Base-by-base conservation (phyloP, 2,113 vertebrate genomes). In the Monopterus albus region DNA sequence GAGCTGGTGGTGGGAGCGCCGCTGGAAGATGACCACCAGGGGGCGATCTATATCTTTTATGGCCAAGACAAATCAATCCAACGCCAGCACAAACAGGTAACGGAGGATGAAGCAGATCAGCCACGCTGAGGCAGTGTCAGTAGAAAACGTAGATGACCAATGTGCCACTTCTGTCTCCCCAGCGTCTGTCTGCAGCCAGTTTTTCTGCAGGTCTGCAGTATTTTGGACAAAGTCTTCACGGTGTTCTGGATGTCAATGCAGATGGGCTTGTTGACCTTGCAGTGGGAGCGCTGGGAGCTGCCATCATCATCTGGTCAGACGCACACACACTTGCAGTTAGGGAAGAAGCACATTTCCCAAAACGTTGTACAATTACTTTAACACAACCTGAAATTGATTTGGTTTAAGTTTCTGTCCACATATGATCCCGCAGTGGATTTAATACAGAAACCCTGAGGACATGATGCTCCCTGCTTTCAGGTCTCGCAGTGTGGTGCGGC, bases 1-100 rank as follows among this genome's bases (percentile, higher is more conserved):
- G 98, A 99, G 33, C 90, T 98, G 5, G 95, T 94, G n/a, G 93
- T 98, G 0, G 98, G 98, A 1, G 97, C 98, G 0, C 98, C 97
- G 0, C 78, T 99, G 64, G 97, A 98, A 72, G 95, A 99, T 0
- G 89, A 91, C 68, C 96, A 98, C 77, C 89, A 91, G 11, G 98
- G 98, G 39, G 97, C 93, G 0, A 81, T 99, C 13, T 99, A 98
- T 15, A 9, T 99, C 33, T 99, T 95, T 69, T 93, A 95, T 0
- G 96, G 97, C 47, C 85, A 84, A 28, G 23, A 21, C n/a, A 91
- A 86, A 51, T 86, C 81, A 64, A 20, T 98, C 68, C 83, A 92
- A 0, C 92, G 40, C 68, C 93, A 78, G n/a, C 92, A 95, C 66
- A 95, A 93, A 83, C 98, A 99, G 95, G 97, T 98, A 80, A 49